phyloP scores from a whole-genome alignment of 2,888 invertebrate species.

The Platycheirus rosarum region DNA sequence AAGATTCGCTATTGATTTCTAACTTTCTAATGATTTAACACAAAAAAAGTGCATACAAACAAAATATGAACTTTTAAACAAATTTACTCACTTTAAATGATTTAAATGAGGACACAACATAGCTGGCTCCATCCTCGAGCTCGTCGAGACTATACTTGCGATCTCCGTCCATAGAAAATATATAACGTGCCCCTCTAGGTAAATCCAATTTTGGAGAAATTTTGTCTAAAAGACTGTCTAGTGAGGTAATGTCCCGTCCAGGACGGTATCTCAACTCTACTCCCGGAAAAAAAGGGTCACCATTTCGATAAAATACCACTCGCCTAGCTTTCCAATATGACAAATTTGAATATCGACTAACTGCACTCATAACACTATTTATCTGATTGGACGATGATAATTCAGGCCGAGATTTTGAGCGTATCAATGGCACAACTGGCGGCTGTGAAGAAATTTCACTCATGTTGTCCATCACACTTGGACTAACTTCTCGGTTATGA shows the following conservation, averaged over 20 bases:
- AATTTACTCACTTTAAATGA: slow-evolving; percentile 90
- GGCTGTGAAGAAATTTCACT: slow-evolving; percentile 85
- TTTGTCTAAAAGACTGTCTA: slow-evolving; percentile 93
- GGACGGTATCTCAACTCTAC: slow-evolving; percentile 94
- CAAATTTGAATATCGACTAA: slow-evolving; percentile 88
- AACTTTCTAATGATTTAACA: neutral
- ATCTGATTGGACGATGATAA: slow-evolving; percentile 77
- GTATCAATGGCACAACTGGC: slow-evolving; percentile 80
- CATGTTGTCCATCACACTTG: slow-evolving; percentile 84
- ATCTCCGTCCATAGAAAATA: slow-evolving; percentile 96
- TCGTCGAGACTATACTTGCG: slow-evolving; percentile 92
- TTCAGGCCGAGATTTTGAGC: slow-evolving; percentile 82
- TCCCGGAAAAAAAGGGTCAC: slow-evolving; percentile 95
- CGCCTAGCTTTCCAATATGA: slow-evolving; percentile 94
- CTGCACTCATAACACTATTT: slow-evolving; percentile 83
- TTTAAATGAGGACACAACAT: slow-evolving; percentile 96
- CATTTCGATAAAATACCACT: slow-evolving; percentile 96
- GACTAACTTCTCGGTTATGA: slow-evolving; percentile 76
- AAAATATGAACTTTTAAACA: neutral
- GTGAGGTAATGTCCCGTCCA: slow-evolving; percentile 92
- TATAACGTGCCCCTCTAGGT: slow-evolving; percentile 93
- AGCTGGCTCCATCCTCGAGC: slow-evolving; percentile 94
- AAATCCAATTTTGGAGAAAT: slow-evolving; percentile 93
- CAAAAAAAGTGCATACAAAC: neutral
- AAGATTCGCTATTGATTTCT: slow-evolving; percentile 44